phyloP scores from a whole-genome alignment of 2,888 invertebrate species.

The Priocnemis perturbator region DNA sequence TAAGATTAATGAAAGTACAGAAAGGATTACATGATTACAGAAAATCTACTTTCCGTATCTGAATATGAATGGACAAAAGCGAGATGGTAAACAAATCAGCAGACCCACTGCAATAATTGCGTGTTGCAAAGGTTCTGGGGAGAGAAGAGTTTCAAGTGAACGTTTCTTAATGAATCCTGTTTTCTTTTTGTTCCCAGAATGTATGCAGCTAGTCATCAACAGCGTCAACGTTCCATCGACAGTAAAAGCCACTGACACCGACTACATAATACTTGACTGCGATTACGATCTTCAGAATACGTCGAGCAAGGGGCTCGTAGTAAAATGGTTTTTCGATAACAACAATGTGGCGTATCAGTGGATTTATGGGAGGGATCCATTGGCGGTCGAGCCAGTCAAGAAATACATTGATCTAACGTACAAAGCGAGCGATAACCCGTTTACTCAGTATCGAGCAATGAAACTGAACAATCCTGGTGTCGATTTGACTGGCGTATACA shows the following conservation, averaged over 20 bases:
- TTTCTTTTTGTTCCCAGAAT: slow-evolving; percentile 50
- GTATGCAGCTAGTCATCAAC: slow-evolving; percentile 61
- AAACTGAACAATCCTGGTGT: slow-evolving; percentile 76
- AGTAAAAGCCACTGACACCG: slow-evolving; percentile 58
- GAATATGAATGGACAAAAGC: too few relatives aligned
- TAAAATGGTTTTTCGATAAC: slow-evolving; percentile 76
- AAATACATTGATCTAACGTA: slow-evolving; percentile 73
- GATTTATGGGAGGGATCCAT: slow-evolving; percentile 70
- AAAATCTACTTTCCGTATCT: too few relatives aligned
- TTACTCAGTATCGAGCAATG: slow-evolving; percentile 76
- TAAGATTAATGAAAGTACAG: too few relatives aligned
- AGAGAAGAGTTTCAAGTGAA: too few relatives aligned
- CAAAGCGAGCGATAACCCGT: slow-evolving; percentile 70
- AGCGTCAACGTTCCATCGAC: slow-evolving; percentile 61
- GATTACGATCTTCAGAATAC: slow-evolving; percentile 73
- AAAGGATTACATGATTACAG: too few relatives aligned
- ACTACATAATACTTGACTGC: slow-evolving; percentile 75
- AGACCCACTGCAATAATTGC: too few relatives aligned
- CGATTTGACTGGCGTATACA: slow-evolving; percentile 77
- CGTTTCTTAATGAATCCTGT: background rate
- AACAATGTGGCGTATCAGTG: slow-evolving; percentile 76
- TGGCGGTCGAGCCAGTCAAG: slow-evolving; percentile 68
- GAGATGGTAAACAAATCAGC: too few relatives aligned
- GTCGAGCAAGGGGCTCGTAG: slow-evolving; percentile 71
- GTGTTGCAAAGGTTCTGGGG: too few relatives aligned